Conservation (phyloP, 2,797 vertebrate genomes). For the Dendrocincla tyrannina region DNA sequence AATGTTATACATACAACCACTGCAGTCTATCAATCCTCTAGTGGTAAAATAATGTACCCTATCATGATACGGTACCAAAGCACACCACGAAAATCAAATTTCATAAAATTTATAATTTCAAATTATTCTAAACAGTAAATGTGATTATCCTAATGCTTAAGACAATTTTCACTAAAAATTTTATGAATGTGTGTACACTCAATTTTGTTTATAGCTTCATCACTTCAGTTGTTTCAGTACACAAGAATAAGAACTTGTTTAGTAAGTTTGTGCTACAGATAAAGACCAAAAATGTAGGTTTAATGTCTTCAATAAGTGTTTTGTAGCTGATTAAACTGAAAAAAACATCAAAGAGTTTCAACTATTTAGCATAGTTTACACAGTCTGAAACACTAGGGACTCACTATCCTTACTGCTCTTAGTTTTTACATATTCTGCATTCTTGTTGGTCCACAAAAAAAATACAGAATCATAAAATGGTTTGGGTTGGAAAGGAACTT, state of each 20-base stretch:
- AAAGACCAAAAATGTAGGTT: not conserved
- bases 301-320: not conserved
- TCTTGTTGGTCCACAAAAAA: not conserved
- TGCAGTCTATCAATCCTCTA: not conserved
- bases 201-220: not conserved
- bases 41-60: not conserved
- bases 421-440: not conserved
- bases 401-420: not conserved
- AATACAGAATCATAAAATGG: not conserved
- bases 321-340: not conserved
- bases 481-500: not conserved
- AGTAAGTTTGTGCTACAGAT: not conserved
- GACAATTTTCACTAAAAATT: not conserved
- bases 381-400: not conserved
- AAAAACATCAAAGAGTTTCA: not conserved
- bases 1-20: not conserved
- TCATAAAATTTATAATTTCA: not conserved
- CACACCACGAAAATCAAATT: not conserved
- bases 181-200: fast-evolving
- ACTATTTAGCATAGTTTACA: not conserved
- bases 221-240: not conserved
- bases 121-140: not conserved
- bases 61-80: not conserved
- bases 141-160: not conserved
- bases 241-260: not conserved